Percentiles rank a stretch among this genome's conserved stretches.
Conservation (phyloP, 2,797 vertebrate genomes). For the Pangasius krempfi region DNA sequence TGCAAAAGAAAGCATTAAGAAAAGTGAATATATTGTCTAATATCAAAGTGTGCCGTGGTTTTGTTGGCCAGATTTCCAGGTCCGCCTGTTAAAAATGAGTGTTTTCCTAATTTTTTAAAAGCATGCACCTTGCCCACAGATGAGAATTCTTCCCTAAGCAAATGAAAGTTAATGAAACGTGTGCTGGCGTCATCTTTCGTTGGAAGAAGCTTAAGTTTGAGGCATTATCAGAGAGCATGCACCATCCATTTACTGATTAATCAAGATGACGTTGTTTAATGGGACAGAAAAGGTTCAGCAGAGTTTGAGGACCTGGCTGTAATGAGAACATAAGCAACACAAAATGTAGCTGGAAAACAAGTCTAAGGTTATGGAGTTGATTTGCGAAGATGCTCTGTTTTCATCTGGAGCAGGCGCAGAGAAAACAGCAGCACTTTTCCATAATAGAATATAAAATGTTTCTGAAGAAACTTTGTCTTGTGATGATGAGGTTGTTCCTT, state of each 20-base stretch:
- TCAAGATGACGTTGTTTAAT: conserved; percentile 60
- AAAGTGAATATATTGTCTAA: conserved; percentile 12
- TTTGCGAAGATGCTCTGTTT: conserved; percentile 15
- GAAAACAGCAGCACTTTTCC: not conserved
- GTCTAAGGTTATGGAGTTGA: not conserved
- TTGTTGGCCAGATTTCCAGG: conserved; percentile 16
- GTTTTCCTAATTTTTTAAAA: conserved; percentile 61
- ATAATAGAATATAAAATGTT: not conserved
- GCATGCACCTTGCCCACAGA: conserved; percentile 35
- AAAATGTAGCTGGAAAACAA: not conserved
- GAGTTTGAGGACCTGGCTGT: conserved; percentile 51
- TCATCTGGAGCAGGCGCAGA: not conserved
- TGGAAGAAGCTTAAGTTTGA: conserved; percentile 36
- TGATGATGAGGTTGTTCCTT: not conserved
- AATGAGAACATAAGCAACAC: conserved; percentile 39
- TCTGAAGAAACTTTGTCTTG: not conserved
- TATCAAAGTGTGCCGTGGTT: not conserved
- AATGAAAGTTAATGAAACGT: conserved; percentile 64
- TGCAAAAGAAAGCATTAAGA: not conserved
- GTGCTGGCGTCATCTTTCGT: conserved; percentile 49
- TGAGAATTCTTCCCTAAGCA: conserved; percentile 44
- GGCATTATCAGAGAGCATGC: conserved; percentile 45
- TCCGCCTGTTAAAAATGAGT: conserved; percentile 31
- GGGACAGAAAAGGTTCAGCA: conserved; percentile 47
- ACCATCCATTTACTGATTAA: conserved; percentile 60